Evolutionary conservation across 2,797 vertebrate species (phyloP).

Genomic region (Coregonus ussuriensis): DNA sequence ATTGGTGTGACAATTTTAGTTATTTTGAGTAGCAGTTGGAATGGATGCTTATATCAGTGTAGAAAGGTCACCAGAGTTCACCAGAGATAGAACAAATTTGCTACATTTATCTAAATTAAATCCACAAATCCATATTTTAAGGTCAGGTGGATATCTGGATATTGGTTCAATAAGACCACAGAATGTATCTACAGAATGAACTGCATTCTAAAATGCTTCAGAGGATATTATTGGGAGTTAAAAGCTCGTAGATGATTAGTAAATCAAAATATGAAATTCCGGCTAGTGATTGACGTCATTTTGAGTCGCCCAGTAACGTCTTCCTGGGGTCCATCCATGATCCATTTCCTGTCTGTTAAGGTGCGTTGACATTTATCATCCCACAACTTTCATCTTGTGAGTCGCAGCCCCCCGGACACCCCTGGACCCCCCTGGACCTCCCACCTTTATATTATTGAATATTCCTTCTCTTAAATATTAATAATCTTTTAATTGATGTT

Average conservation of each 20-base stretch:
- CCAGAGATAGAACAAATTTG: not conserved
- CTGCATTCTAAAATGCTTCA: not conserved
- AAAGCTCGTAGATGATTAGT: conserved; percentile 33
- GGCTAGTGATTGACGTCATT: conserved; percentile 63
- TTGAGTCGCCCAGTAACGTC: conserved; percentile 46
- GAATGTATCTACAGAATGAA: not conserved
- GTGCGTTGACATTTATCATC: conserved; percentile 77
- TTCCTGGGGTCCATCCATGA: conserved; percentile 65
- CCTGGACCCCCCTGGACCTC: conserved; percentile 15
- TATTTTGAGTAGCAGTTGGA: not conserved
- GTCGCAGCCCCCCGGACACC: conserved; percentile 43
- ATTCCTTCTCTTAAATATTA: conserved; percentile 82
- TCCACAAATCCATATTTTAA: too few relatives aligned
- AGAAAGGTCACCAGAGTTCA: not conserved
- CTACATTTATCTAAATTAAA: not conserved
- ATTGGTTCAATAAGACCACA: not conserved
- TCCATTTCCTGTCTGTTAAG: conserved; percentile 53
- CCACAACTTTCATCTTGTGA: conserved; percentile 76
- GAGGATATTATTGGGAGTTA: conserved; percentile 5
- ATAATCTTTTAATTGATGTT: conserved; percentile 85
- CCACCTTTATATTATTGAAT: conserved; percentile 80
- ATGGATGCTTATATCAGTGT: not conserved
- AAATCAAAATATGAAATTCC: conserved; percentile 44
- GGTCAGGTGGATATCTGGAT: not conserved
- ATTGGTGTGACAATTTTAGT: not conserved